phyloP scores from a whole-genome alignment of 2,113 vertebrate genomes.

The Upupa epops region DNA sequence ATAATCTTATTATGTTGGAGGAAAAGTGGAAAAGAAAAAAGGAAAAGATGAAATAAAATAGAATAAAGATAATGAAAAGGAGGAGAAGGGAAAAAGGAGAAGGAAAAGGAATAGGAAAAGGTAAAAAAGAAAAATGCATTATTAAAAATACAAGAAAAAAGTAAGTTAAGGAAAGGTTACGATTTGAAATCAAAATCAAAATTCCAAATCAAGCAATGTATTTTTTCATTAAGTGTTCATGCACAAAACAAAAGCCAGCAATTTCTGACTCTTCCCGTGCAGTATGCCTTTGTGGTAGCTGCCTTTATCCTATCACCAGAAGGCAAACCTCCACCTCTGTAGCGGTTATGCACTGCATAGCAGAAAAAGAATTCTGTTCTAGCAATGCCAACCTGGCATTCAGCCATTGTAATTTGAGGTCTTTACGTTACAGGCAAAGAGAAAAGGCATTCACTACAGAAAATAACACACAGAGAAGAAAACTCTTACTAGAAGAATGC shows the following conservation, averaged over 20 bases:
- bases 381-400: neutral
- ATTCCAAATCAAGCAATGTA: neutral
- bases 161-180: rapidly evolving
- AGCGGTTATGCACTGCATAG: neutral
- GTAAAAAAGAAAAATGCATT: too few species aligned
- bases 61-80: neutral
- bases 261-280: neutral
- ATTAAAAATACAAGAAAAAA: neutral
- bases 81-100: rapidly evolving
- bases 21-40: neutral
- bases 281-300: neutral
- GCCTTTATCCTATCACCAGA: neutral
- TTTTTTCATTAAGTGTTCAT: neutral
- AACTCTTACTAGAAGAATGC: neutral
- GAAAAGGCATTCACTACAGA: neutral
- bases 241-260: neutral
- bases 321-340: neutral
- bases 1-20: neutral
- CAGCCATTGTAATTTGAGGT: neutral
- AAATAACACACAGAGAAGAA: neutral
- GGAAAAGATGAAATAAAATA: neutral
- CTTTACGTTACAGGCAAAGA: neutral
- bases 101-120: too few species aligned
- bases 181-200: neutral
- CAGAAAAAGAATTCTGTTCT: neutral